Base-by-base conservation (phyloP, 2,113 vertebrate species). In the Dipodomys ordii region DNA sequence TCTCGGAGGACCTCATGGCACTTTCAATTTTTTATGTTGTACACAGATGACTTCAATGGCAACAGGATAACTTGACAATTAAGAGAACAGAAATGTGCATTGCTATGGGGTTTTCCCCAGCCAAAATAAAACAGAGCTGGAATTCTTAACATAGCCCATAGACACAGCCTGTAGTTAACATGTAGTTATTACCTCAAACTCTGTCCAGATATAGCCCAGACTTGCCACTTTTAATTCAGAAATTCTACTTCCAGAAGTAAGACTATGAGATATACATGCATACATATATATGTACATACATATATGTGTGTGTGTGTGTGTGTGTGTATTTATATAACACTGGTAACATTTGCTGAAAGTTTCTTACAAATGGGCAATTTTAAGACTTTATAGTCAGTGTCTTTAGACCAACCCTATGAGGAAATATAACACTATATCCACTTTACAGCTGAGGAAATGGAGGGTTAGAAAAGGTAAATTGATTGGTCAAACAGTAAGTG, bases 1-100 rank as follows among this genome's bases (percentile, higher is more conserved):
- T 53, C 57, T 69, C 83, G 4, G n/a, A 86, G 60, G 92, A 68
- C 11, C 72, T 88, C 44, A 65, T 53, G 69, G 3, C 0, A 86
- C 28, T 95, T 89, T 93, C 69, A 20, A 0, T 71, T 94, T 94
- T 86, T 86, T 88, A 89, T 69, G 65, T 60, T 30, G 71, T 81
- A 60, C 71, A 80, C 49, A 80, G 71, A 87, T 18, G 15, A 94
- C 22, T 72, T 94, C 65, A 92, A 23, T 69, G 49, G 67, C 32
- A 85, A 12, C 62, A 69, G 27, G 94, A 35, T 79, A 83, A 95
- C 49, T 49, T 83, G 73, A 93, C 79, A 95, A 77, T 86, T 87
- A 77, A 96, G 73, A 95, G 13, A 88, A 6, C 65, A 82, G n/a
- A 86, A 87, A 92, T 67, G 65, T 83, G 35, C 44, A 83, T 90